phyloP scores from a whole-genome alignment of 2,888 invertebrate genomes.

The Octonoba sinensis region DNA sequence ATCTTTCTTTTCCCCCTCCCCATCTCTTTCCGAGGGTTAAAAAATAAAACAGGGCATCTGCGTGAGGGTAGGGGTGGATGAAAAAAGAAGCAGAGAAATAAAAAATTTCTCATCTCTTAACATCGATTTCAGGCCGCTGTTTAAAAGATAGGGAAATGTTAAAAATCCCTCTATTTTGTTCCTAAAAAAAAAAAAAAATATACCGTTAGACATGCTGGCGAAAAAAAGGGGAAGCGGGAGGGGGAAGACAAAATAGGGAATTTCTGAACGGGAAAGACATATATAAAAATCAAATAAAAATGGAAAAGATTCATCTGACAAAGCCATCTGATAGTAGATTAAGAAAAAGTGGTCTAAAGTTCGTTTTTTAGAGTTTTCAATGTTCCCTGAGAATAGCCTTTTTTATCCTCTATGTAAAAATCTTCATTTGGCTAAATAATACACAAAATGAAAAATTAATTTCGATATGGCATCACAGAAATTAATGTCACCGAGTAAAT shows the following conservation, averaged over 20 bases:
- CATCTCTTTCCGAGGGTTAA: not conserved
- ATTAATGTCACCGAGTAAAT: too few relatives aligned
- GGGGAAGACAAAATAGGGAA: conserved; percentile 35
- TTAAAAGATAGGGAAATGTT: conserved; percentile 36
- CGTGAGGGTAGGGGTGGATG: conserved; percentile 2
- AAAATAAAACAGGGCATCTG: not conserved
- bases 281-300: conserved; percentile 11
- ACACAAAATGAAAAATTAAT: too few relatives aligned
- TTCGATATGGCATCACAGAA: too few relatives aligned
- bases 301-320: conserved; percentile 19
- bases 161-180: conserved; percentile 15
- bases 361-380: too few relatives aligned
- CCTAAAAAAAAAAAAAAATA: conserved; percentile 5
- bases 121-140: conserved; percentile 41
- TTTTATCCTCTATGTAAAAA: too few relatives aligned
- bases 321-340: not conserved
- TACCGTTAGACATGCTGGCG: conserved; percentile 2
- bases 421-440: too few relatives aligned
- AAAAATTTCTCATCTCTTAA: conserved; percentile 6
- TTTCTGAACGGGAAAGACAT: conserved; percentile 7
- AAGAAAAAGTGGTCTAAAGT: conserved; percentile 13
- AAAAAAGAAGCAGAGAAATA: not conserved
- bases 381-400: too few relatives aligned
- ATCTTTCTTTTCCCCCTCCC: conserved; percentile 9
- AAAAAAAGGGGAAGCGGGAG: too few relatives aligned